Conservation (phyloP, 2,797 vertebrate genomes). For the Hozukius guyotensis region DNA sequence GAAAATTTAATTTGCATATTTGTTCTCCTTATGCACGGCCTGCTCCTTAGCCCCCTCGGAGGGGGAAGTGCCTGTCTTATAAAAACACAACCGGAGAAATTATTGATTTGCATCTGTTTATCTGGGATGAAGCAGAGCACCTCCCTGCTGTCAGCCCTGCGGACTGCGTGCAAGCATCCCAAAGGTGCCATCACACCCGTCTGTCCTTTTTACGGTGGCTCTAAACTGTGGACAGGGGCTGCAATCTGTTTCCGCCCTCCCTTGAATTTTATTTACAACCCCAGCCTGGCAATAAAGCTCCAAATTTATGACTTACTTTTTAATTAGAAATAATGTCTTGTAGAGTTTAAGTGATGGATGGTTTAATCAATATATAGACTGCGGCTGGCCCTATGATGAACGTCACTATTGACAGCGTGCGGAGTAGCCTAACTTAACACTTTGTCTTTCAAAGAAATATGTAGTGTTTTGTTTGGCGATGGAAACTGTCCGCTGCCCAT, state of each 20-base stretch:
- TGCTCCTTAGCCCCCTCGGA: conserved; percentile 6
- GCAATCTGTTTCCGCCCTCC: conserved; percentile 77
- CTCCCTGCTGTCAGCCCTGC: conserved; percentile 36
- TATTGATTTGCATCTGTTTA: conserved; percentile 76
- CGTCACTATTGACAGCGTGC: conserved; percentile 69
- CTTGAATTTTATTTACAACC: conserved; percentile 88
- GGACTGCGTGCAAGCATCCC: conserved; percentile 39
- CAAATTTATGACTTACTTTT: conserved; percentile 90
- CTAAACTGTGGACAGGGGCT: conserved; percentile 62
- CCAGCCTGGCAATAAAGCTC: conserved; percentile 80
- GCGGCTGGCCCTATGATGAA: conserved; percentile 73
- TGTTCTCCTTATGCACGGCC: conserved; percentile 44
- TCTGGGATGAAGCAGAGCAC: conserved; percentile 31
- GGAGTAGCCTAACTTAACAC: conserved; percentile 75
- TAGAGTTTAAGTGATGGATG: conserved; percentile 86
- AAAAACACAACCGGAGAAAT: conserved; percentile 59
- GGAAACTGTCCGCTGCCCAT: conserved; percentile 31
- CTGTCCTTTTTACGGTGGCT: conserved; percentile 68
- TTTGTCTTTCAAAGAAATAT: conserved; percentile 76
- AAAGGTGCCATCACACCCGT: conserved; percentile 59
- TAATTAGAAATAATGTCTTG: conserved; percentile 95
- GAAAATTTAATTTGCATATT: conserved; percentile 59
- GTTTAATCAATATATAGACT: conserved; percentile 86
- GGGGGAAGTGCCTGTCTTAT: conserved; percentile 46
- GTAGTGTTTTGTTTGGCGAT: conserved; percentile 60